Conservation (phyloP, 2,888 invertebrate genomes). For the Sesia bembeciformis region DNA sequence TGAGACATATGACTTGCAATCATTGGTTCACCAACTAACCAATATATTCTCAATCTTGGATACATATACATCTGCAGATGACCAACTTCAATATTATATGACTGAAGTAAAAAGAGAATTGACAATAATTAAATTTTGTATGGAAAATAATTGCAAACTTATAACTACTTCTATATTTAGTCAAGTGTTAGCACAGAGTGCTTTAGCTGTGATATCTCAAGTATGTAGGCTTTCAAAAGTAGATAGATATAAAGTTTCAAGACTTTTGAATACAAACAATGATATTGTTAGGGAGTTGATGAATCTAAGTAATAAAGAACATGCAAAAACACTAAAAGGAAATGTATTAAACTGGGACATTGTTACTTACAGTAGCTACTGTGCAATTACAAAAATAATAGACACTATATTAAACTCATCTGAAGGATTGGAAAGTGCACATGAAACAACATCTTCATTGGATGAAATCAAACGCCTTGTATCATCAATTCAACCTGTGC, state of each 20-base stretch:
- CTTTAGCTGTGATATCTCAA: conserved; percentile 66
- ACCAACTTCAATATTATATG: conserved; percentile 60
- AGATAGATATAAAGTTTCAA: conserved; percentile 66
- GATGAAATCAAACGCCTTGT: conserved; percentile 63
- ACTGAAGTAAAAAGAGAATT: conserved; percentile 66
- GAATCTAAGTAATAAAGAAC: conserved; percentile 31
- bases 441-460: conserved; percentile 49
- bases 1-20: conserved; percentile 59
- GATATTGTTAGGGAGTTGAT: conserved; percentile 53
- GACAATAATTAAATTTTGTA: conserved; percentile 63
- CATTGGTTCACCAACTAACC: conserved; percentile 55
- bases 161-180: conserved; percentile 66
- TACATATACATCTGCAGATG: conserved; percentile 52
- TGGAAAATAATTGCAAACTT: conserved; percentile 66
- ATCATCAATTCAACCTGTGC: conserved; percentile 57
- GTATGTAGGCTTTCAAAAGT: conserved; percentile 63
- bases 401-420: conserved; percentile 58
- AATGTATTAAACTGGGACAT: conserved; percentile 52
- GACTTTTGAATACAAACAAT: conserved; percentile 57
- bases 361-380: conserved; percentile 66
- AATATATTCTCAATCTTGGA: conserved; percentile 67
- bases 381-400: conserved; percentile 64
- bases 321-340: conserved; percentile 20
- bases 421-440: conserved; percentile 37
- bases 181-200: conserved; percentile 59